Evolutionary conservation across 2,113 vertebrate genomes (phyloP), one percentile per base, ranked within the genome.

Genomic region (Mirounga angustirostris): DNA sequence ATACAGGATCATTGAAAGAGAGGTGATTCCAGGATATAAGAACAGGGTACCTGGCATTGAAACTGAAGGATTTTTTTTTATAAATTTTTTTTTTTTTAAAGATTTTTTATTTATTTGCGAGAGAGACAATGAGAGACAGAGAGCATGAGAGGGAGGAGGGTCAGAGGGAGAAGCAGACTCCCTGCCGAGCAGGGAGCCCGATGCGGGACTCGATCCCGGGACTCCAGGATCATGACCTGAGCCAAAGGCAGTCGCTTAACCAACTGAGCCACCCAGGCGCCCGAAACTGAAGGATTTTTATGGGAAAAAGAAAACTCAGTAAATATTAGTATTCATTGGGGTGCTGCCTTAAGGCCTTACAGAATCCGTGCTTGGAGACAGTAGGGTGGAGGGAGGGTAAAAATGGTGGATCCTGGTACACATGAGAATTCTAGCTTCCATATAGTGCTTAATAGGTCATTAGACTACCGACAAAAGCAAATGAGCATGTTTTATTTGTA

Each of bases 241-340:
- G 36, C 36, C 36, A 2, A 36, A 36, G 36, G 36, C 36, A 36
- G 36, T 36, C 36, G 36, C 36, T 36, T 36, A 36, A 36, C 36
- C 36, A 2, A 36, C 36, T 36, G 36, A 36, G 36, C 36, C 36
- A 36, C 36, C 36, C 36, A 36, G 36, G 36, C 36, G 36, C 36
- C 36, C 36, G 80, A 96, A 95, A 91, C 40, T 16, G 30, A 97
- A 82, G 24, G 30, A 61, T 87, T 43, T 79, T 95, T 92, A 14
- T 73, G 59, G 58, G 54, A 59, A 50, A 71, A 85, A 74, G 71
- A 65, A 33, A 52, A 69, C 81, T 93, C 22, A 50, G 22, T 59
- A 91, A 54, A 30, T 95, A 56, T 76, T 59, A 71, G 30, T 26
- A 82, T 36, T 71, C 30, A 63, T 52, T 85, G 52, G 50, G 43